These are phyloP conservation scores for Beroe forskalii DNA, from an alignment of 37 sponge, comb jelly and placozoan genomes.

Conservation along the genomic window DNA sequence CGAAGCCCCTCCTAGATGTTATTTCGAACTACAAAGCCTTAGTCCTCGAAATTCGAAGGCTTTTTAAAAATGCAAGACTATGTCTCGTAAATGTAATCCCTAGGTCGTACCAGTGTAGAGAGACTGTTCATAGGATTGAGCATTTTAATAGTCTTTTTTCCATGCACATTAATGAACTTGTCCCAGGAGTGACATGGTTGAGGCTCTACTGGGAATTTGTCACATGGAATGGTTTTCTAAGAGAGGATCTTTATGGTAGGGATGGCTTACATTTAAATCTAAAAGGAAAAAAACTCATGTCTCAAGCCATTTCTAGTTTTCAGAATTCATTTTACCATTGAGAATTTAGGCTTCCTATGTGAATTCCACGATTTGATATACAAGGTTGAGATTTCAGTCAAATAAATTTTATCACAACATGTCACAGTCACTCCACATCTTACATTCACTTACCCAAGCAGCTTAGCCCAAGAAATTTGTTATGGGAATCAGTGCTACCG, in stretches of 20 bases:
- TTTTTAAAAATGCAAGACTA: not conserved
- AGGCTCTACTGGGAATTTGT: not conserved
- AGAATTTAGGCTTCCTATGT: too few relatives aligned
- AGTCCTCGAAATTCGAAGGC: not conserved
- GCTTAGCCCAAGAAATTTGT: too few relatives aligned
- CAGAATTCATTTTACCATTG: too few relatives aligned
- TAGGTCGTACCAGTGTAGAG: not conserved
- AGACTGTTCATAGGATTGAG: not conserved
- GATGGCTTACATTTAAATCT: not conserved
- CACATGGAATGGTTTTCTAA: not conserved
- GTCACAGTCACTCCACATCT: too few relatives aligned
- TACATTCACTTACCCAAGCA: too few relatives aligned
- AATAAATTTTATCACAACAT: too few relatives aligned
- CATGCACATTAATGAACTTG: not conserved
- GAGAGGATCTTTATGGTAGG: not conserved
- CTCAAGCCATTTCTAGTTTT: not conserved
- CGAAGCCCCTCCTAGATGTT: not conserved
- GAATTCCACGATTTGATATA: too few relatives aligned
- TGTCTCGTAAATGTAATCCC: not conserved
- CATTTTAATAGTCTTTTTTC: not conserved
- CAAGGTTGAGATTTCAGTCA: too few relatives aligned
- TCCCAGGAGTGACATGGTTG: not conserved
- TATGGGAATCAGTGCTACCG: not conserved
- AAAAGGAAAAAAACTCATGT: not conserved
- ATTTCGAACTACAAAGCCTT: not conserved